phyloP scores from a whole-genome alignment of 2,113 vertebrate genomes.

The Condylura cristata region DNA sequence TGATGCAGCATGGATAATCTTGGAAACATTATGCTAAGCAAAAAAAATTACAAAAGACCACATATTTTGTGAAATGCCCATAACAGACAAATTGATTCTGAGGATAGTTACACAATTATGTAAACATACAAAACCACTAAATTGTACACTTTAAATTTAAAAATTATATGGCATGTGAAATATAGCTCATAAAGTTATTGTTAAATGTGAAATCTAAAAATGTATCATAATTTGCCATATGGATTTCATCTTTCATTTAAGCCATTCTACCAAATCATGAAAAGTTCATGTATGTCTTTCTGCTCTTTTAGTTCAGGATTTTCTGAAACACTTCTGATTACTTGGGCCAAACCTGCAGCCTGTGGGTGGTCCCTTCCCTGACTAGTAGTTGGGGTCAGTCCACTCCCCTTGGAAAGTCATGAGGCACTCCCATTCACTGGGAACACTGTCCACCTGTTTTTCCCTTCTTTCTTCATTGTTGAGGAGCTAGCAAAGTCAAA shows the following conservation, averaged over 20 bases:
- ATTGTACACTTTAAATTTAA: background rate
- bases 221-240: background rate
- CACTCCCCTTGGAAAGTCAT: background rate
- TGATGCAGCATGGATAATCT: background rate
- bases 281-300: background rate
- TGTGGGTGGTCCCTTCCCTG: constrained; percentile 6
- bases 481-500: constrained; percentile 32
- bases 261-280: background rate
- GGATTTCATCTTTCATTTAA: constrained; percentile 11
- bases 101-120: background rate
- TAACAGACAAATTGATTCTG: background rate
- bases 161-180: background rate
- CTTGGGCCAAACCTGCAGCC: background rate
- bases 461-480: background rate
- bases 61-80: background rate
- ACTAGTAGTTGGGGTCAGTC: background rate
- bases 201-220: background rate
- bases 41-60: background rate
- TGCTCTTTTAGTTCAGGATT: background rate
- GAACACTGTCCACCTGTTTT: background rate
- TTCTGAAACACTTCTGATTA: background rate
- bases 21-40: background rate
- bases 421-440: background rate
- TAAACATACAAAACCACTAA: background rate
- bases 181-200: background rate